phyloP scores from a whole-genome alignment of 23 tunicate genomes.

The Trididemnum miniatum region DNA sequence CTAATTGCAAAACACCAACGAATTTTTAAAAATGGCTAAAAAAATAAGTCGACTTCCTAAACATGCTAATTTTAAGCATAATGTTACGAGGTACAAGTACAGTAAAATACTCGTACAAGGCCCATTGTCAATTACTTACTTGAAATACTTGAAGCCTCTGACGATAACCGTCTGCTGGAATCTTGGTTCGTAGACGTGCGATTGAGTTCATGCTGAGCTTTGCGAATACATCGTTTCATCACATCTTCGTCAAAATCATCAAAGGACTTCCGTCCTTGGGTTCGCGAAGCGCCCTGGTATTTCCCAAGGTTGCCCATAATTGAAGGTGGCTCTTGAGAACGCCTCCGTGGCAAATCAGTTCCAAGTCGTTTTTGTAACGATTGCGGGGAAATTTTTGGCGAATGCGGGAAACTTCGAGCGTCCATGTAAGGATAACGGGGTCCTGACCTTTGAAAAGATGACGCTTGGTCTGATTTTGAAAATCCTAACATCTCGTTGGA shows the following conservation, averaged over 20 bases:
- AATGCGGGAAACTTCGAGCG: neutral
- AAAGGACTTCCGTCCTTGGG: neutral
- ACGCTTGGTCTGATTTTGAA: neutral
- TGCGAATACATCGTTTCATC: constrained; percentile 71
- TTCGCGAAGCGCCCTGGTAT: neutral
- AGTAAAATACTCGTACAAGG: too few species aligned
- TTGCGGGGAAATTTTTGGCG: neutral
- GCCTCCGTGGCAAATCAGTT: neutral
- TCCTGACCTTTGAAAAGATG: neutral
- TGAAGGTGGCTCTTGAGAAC: neutral
- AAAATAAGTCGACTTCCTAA: too few species aligned
- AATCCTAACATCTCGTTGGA: neutral
- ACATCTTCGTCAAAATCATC: constrained; percentile 41
- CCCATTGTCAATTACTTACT: too few species aligned
- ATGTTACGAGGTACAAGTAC: too few species aligned
- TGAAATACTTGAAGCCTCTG: too few species aligned
- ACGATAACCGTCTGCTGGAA: too few species aligned
- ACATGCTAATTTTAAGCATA: too few species aligned
- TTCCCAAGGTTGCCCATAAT: neutral
- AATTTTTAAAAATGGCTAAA: too few species aligned
- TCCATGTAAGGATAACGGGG: neutral
- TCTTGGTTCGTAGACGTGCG: neutral
- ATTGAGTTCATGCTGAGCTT: constrained; percentile 55
- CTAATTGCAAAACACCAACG: too few species aligned
- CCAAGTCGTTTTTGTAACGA: neutral